phyloP scores from a whole-genome alignment of 2,113 vertebrate species.

The Amazona guildingii region DNA sequence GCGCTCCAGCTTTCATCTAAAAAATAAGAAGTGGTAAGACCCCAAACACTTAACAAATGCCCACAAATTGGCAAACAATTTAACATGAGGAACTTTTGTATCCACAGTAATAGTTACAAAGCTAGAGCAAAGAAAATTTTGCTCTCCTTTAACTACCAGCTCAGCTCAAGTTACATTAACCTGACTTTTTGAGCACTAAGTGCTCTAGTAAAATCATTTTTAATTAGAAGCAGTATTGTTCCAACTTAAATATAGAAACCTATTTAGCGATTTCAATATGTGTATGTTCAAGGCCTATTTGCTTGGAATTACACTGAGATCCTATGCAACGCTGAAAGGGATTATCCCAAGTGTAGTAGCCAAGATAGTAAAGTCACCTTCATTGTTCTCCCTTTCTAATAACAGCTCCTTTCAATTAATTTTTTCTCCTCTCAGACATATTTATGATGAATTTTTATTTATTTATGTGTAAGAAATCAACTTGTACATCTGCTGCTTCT shows the following conservation, averaged over 20 bases:
- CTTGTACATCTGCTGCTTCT: background rate
- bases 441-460: background rate
- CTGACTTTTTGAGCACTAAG: background rate
- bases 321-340: background rate
- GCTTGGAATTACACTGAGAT: conserved; percentile 24
- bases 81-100: background rate
- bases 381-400: background rate
- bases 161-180: conserved; percentile 7
- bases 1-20: background rate
- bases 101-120: background rate
- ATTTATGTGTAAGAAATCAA: background rate
- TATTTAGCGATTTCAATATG: conserved; percentile 35
- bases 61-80: background rate
- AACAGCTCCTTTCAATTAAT: background rate
- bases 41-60: background rate
- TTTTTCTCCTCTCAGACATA: background rate
- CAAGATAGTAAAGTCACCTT: conserved; percentile 62
- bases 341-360: conserved; percentile 51
- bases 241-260: conserved; percentile 61
- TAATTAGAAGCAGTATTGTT: conserved; percentile 54
- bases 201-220: conserved; percentile 25
- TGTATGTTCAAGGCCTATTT: conserved; percentile 25
- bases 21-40: background rate
- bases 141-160: background rate
- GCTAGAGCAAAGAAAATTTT: background rate